These are phyloP conservation scores for Caenorhabditis imperialis DNA, from an alignment of 2,888 invertebrate species.

Conservation along the genomic window DNA sequence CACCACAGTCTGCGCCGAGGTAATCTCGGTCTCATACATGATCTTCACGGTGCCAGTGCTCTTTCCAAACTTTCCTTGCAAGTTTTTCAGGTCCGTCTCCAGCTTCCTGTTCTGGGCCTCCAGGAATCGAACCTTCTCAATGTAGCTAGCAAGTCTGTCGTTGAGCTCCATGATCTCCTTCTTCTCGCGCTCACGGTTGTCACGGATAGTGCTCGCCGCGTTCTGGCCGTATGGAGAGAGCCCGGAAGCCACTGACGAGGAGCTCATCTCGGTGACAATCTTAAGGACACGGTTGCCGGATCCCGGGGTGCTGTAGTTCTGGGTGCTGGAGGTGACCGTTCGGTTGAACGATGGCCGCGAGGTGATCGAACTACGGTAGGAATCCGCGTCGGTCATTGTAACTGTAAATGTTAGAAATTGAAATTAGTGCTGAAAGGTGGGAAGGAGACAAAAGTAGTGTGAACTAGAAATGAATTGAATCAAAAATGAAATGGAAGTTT, in stretches of 20 bases:
- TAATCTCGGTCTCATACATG: slow-evolving; percentile 70
- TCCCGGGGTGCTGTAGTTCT: slow-evolving; percentile 59
- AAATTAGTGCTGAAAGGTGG: neutral
- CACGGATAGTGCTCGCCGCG: slow-evolving; percentile 79
- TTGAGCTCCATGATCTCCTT: slow-evolving; percentile 81
- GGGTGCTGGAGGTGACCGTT: slow-evolving; percentile 55
- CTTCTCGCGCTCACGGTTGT: slow-evolving; percentile 80
- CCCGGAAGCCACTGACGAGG: slow-evolving; percentile 56
- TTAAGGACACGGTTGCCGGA: slow-evolving; percentile 73
- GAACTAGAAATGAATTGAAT: slow-evolving; percentile 2
- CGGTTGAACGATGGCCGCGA: slow-evolving; percentile 69
- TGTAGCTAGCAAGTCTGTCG: slow-evolving; percentile 81
- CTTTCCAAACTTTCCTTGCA: slow-evolving; percentile 76
- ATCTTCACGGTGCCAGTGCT: slow-evolving; percentile 71
- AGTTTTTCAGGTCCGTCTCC: slow-evolving; percentile 75
- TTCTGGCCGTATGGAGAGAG: slow-evolving; percentile 66
- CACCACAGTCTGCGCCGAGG: slow-evolving; percentile 68
- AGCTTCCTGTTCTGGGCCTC: slow-evolving; percentile 79
- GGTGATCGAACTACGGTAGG: slow-evolving; percentile 69
- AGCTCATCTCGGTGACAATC: slow-evolving; percentile 76
- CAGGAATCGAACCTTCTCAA: slow-evolving; percentile 80
- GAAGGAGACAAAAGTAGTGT: neutral
- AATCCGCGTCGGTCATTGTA: slow-evolving; percentile 59
- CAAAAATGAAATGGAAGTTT: neutral
- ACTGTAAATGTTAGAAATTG: slow-evolving; percentile 3